Percentiles rank a stretch among this genome's conserved stretches.
Evolutionary conservation across 1,140 invertebrate species (phyloP).

Genomic region (Megathymus violae): DNA sequence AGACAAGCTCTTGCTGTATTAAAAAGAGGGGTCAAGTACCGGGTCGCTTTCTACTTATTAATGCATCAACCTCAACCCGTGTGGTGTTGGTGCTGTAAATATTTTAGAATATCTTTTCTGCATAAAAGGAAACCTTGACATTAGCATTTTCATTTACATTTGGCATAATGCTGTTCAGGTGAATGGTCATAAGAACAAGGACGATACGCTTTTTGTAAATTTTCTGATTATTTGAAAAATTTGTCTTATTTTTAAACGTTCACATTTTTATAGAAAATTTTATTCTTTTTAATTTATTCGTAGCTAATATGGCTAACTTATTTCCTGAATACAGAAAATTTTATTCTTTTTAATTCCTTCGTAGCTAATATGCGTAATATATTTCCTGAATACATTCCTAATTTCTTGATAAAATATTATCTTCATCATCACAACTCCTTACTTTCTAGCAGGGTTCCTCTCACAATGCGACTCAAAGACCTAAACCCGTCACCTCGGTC

Average conservation of each 20-base stretch:
- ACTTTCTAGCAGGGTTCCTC: no score
- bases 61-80: slow-evolving; percentile 43
- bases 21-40: slow-evolving; percentile 47
- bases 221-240: not conserved
- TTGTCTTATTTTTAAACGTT: slow-evolving; percentile 1
- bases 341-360: no score
- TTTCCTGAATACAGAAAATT: no score
- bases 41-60: slow-evolving; percentile 51
- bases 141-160: slow-evolving; percentile 33
- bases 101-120: slow-evolving; percentile 25
- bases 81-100: slow-evolving; percentile 32
- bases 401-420: no score
- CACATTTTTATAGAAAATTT: not conserved
- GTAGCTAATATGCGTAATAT: no score
- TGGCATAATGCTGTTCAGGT: slow-evolving; percentile 8
- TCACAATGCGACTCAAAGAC: no score
- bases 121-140: slow-evolving; percentile 15
- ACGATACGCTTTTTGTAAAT: slow-evolving; percentile 9
- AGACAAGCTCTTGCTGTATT: slow-evolving; percentile 41
- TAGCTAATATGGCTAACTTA: no score
- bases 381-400: no score
- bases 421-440: no score
- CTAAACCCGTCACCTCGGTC: no score
- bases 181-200: slow-evolving; percentile 20
- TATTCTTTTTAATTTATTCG: no score